Conservation (phyloP, 2,888 invertebrate genomes). For the Sarcophaga subvicina region DNA sequence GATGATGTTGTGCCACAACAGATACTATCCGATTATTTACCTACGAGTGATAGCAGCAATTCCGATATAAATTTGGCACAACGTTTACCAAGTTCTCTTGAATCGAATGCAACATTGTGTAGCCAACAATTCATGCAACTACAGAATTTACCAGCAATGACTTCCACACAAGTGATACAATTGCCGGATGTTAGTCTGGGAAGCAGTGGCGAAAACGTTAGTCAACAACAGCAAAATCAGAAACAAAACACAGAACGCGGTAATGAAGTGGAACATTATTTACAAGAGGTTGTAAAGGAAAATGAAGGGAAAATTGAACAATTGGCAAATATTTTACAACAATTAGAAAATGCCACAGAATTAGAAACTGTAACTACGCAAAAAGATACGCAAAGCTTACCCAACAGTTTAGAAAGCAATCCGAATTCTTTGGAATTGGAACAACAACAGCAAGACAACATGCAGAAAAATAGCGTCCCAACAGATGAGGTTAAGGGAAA, state of each 20-base stretch:
- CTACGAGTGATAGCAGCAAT: slow-evolving; percentile 1
- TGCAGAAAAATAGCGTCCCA: no score
- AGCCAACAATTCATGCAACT: slow-evolving; percentile 4
- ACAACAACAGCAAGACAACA: no score
- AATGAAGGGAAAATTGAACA: background rate
- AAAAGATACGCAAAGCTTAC: background rate
- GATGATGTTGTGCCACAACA: background rate
- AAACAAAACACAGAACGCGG: background rate
- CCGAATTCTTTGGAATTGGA: no score
- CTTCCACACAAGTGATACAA: background rate
- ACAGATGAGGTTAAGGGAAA: no score
- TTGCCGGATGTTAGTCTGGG: slow-evolving; percentile 25
- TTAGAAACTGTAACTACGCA: background rate
- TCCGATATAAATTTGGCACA: slow-evolving; percentile 23
- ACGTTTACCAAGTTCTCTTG: slow-evolving; percentile 24
- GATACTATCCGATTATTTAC: background rate
- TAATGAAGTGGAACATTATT: background rate
- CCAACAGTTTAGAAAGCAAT: background rate
- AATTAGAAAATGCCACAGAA: background rate
- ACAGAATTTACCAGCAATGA: background rate
- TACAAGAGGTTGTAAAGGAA: background rate
- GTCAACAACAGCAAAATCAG: background rate
- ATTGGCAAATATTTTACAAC: background rate
- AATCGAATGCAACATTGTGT: slow-evolving; percentile 10
- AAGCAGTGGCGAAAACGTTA: slow-evolving; percentile 34